These are phyloP conservation scores for Arctopsyche grandis DNA, from an alignment of 1,140 invertebrate genomes.

Conservation along the genomic window DNA sequence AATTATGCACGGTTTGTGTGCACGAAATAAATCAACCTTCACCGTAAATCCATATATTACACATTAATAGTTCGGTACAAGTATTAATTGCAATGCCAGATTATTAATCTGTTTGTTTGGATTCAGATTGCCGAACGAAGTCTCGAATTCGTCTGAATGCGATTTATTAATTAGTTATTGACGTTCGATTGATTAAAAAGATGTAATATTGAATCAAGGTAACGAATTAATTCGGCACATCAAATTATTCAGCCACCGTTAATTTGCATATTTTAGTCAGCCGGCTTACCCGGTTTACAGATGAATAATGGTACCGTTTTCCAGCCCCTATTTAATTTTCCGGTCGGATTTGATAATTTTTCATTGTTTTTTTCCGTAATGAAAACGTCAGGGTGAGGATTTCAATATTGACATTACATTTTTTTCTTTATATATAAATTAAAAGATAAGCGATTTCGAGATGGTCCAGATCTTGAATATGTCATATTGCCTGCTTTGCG, in stretches of 20 bases:
- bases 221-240: not conserved
- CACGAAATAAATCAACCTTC: constrained; percentile 7
- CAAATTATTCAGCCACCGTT: constrained; percentile 15
- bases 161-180: too few species aligned
- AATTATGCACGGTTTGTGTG: constrained; percentile 3
- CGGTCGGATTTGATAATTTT: constrained; percentile 1
- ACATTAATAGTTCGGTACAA: not conserved
- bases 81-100: not conserved
- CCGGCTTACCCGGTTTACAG: not conserved
- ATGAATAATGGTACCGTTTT: constrained; percentile 10
- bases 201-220: too few species aligned
- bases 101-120: too few species aligned
- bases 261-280: constrained; percentile 17
- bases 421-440: too few species aligned
- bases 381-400: not conserved
- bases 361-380: not conserved
- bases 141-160: too few species aligned
- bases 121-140: too few species aligned
- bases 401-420: too few species aligned
- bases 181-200: too few species aligned
- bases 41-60: too few species aligned
- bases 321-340: constrained; percentile 13
- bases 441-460: too few species aligned
- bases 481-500: too few species aligned
- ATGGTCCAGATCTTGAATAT: too few species aligned